Percentiles rank a stretch among this genome's conserved stretches.
Conservation (phyloP, 2,888 invertebrate genomes). For the Petrophora chlorosata region DNA sequence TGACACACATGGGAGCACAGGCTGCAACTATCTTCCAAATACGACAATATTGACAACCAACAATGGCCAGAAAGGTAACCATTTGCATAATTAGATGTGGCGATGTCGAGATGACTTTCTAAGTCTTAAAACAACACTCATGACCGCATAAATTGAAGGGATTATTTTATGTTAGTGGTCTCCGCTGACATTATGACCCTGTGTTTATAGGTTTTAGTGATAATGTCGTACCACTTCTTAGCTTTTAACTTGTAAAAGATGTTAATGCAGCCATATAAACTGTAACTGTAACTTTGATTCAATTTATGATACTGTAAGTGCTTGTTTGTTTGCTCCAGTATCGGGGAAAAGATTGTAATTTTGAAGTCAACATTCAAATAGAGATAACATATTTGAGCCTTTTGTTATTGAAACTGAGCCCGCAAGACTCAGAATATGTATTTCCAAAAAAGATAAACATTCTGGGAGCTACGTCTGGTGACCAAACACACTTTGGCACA, state of each 20-base stretch:
- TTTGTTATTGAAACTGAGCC: no score
- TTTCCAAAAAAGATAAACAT: no score
- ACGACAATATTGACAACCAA: slow-evolving; percentile 33
- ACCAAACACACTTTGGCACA: no score
- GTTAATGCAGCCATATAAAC: slow-evolving; percentile 24
- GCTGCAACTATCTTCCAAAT: slow-evolving; percentile 26
- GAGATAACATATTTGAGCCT: no score
- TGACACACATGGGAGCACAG: slow-evolving; percentile 27
- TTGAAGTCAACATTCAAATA: no score
- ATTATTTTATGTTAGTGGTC: slow-evolving; percentile 31
- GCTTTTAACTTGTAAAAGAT: slow-evolving; percentile 24
- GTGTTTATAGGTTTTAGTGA: slow-evolving; percentile 27
- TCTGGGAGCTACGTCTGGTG: no score
- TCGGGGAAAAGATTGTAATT: background rate
- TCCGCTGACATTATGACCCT: slow-evolving; percentile 30
- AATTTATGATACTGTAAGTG: slow-evolving; percentile 17
- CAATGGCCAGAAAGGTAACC: slow-evolving; percentile 42
- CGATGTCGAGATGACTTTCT: slow-evolving; percentile 42
- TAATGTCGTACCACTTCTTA: slow-evolving; percentile 23
- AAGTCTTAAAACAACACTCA: slow-evolving; percentile 40
- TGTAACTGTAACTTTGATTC: slow-evolving; percentile 22
- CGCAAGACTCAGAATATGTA: no score
- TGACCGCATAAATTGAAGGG: slow-evolving; percentile 33
- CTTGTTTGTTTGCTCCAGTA: slow-evolving; percentile 4
- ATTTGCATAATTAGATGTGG: slow-evolving; percentile 55